Evolutionary conservation across 2,888 invertebrate species (phyloP), one percentile per base, ranked within the genome.

Genomic region (Oligia strigilis): DNA sequence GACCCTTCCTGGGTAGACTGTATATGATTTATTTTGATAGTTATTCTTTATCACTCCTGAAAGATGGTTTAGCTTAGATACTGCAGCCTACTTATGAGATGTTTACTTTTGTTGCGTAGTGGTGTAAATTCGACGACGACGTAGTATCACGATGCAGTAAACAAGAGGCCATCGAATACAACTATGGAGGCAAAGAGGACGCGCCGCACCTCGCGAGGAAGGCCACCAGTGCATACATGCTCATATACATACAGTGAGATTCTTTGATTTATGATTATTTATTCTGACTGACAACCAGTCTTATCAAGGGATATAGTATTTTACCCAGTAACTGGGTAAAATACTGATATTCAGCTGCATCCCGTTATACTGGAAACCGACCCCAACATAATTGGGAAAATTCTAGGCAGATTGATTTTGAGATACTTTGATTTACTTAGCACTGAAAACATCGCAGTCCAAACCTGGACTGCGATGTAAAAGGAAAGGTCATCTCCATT

Each of bases 71-170:
- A 58, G 46, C 40, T 66, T 66, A 14, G 40, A 40, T 40, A 13
- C 23, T 66, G 13, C 40, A 6, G 40, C 40, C 40, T 43, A 66
- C 5, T 43, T 66, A 23, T 13, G 40, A 40, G 1, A 23, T 14
- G 23, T 43, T 66, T 66, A 1, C 40, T 29, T 55, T 14, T 71
- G 17, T 60, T 67, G 3, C 17, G 19, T 95, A 99, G 98, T 99
- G 99, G 99, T 99, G 99, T 97, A 99, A 99, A 95, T 99, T 99
- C 96, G 99, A 99, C 94, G 99, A 99, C 94, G 99, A 99, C 95
- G 99, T 99, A n/a, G 99, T 99, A 3, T 99, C 99, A 6, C 98
- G 99, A 77, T 99, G 99, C 97, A 98, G 99, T 77, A 99, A 99
- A 94, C 98, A 98, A 92, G 99, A 99, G 95, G 99, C 99, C 29